Conservation (phyloP, 2,888 invertebrate species). For the Hirtodrosophila alboralis region DNA sequence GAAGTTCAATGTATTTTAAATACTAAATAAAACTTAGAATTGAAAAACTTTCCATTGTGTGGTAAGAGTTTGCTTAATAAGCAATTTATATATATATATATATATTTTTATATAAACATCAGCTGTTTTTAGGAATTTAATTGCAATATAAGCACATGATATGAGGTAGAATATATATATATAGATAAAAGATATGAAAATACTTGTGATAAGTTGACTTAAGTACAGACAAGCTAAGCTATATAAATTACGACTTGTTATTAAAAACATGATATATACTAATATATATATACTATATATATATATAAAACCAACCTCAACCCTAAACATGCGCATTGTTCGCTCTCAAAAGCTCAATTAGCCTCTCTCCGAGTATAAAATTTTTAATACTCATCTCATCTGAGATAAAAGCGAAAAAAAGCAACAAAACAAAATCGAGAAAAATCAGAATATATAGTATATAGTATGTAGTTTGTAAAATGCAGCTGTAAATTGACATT, state of each 20-base stretch:
- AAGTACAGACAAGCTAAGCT: too few species aligned
- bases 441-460: slow-evolving; percentile 6
- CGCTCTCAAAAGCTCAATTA: slow-evolving; percentile 12
- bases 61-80: background rate
- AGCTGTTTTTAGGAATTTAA: slow-evolving; percentile 16
- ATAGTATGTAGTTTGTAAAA: too few species aligned
- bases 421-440: slow-evolving; percentile 16
- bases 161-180: too few species aligned
- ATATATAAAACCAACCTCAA: slow-evolving; percentile 11
- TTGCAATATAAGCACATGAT: too few species aligned
- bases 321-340: slow-evolving; percentile 36
- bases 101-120: slow-evolving; percentile 3
- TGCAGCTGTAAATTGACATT: slow-evolving; percentile 56
- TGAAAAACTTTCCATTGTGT: slow-evolving; percentile 59
- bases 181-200: slow-evolving; percentile 14
- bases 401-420: background rate
- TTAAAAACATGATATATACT: background rate
- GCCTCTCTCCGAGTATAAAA: slow-evolving; percentile 25
- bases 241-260: background rate
- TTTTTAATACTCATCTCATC: slow-evolving; percentile 19
- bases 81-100: slow-evolving; percentile 1
- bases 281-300: too few species aligned
- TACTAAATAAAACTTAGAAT: slow-evolving; percentile 28
- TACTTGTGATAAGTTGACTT: too few species aligned
- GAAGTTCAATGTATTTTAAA: slow-evolving; percentile 13